Base-by-base conservation (phyloP, 2,888 invertebrate species). In the Helicoverpa assulta region DNA sequence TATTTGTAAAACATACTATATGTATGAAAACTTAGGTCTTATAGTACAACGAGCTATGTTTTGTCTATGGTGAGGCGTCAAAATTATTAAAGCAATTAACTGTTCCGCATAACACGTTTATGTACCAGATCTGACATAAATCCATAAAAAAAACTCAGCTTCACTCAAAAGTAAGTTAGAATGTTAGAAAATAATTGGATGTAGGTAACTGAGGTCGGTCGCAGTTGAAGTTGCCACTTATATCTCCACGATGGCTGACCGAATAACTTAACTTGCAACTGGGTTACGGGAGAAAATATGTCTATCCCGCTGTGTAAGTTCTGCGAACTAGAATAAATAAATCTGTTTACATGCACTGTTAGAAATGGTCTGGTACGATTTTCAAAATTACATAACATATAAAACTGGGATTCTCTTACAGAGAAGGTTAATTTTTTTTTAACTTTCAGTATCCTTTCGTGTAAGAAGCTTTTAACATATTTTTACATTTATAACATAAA, bases 181-280 rank as follows among this genome's bases (percentile, higher is more conserved):
- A 12, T 47, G 47, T 47, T n/a, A 70, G 53, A 70, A 75, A 75
- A 80, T 80, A 78, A 78, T 78, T 80, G 80, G 67, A 79, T 67
- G 57, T 47, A n/a, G 47, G 47, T 69, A 69, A 75, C 55, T 29
- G 62, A 63, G 70, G 70, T 52, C 52, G 57, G 66, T 65, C 40
- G 53, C 63, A 66, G 61, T 79, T 70, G 29, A 57, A 70, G 65
- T 63, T 55, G 43, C 19, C 50, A 76, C 76, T 78, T 66, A 63
- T 70, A 53, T 26, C 67, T 26, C 60, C 60, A 54, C 58, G 52
- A 63, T 66, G 60, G 33, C n/a, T 67, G 33, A 59, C 65, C 57
- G 43, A 55, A 65, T 65, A 70, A 79, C 56, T 51, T 64, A 65
- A 63, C 65, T 70, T 40, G 43, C 53, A 74, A 74, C 70, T 70